These are phyloP conservation scores for Taenaris catops DNA, from an alignment of 2,888 invertebrate species.

Conservation along the genomic window DNA sequence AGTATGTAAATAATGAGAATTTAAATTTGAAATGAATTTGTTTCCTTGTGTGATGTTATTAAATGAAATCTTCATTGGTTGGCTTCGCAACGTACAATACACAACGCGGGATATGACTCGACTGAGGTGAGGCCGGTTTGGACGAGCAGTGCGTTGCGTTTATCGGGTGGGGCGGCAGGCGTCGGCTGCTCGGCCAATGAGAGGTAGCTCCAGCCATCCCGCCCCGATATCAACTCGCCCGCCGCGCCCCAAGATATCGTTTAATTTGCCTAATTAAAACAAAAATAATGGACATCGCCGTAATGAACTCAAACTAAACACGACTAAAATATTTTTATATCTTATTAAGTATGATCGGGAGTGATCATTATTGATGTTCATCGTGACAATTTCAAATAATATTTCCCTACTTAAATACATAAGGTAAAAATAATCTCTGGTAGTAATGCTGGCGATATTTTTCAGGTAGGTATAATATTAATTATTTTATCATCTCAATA, in stretches of 20 bases:
- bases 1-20: too few species aligned
- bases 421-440: too few species aligned
- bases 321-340: constrained; percentile 23
- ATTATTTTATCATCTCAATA: too few species aligned
- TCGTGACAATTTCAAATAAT: neutral
- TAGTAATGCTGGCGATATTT: too few species aligned
- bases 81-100: constrained; percentile 34
- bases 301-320: constrained; percentile 43
- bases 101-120: constrained; percentile 50
- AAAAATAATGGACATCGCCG: constrained; percentile 60
- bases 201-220: constrained; percentile 22
- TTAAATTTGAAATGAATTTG: too few species aligned
- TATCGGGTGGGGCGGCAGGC: constrained; percentile 35
- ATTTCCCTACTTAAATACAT: too few species aligned
- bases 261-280: constrained; percentile 72
- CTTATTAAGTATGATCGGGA: constrained; percentile 6
- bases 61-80: too few species aligned
- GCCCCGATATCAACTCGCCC: constrained; percentile 25
- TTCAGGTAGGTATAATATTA: too few species aligned
- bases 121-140: constrained; percentile 41
- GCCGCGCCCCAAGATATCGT: constrained; percentile 39
- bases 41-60: too few species aligned
- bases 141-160: constrained; percentile 23
- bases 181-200: constrained; percentile 45
- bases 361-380: constrained; percentile 1